phyloP scores from a whole-genome alignment of 2,888 invertebrate genomes.

The Agrenia bidenticulata region DNA sequence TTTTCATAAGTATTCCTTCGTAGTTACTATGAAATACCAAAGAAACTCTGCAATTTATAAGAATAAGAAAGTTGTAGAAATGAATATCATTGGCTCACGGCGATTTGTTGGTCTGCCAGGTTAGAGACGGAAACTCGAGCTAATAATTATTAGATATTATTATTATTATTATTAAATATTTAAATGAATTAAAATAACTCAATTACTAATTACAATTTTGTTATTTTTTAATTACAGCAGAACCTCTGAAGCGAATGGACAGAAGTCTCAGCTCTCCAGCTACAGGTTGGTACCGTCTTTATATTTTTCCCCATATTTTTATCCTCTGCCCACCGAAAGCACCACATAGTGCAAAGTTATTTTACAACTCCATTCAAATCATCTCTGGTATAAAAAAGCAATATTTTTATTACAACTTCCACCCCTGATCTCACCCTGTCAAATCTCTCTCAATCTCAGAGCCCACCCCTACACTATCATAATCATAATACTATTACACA shows the following conservation, averaged over 20 bases:
- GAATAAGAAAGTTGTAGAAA: conserved; percentile 21
- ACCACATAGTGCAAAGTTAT: not conserved
- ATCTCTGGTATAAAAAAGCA: not conserved
- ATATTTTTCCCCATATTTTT: conserved; percentile 20
- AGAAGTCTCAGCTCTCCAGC: conserved; percentile 52
- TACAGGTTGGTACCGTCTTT: conserved; percentile 49
- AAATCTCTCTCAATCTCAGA: not conserved
- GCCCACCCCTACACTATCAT: not conserved
- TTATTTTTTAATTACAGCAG: conserved; percentile 42
- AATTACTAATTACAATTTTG: conserved; percentile 10
- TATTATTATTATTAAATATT: conserved; percentile 4
- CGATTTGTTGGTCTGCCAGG: conserved; percentile 38
- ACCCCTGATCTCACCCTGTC: conserved; percentile 7
- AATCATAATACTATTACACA: conserved; percentile 4
- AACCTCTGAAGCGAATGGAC: conserved; percentile 52
- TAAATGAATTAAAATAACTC: not conserved
- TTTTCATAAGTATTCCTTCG: no score
- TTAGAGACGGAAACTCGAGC: not conserved
- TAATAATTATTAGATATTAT: not conserved
- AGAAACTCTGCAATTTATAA: not conserved
- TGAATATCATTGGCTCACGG: conserved; percentile 41
- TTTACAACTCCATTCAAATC: conserved; percentile 13
- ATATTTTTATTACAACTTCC: conserved; percentile 3
- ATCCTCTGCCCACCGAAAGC: not conserved
- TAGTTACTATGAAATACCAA: no score